Evolutionary conservation across 2,888 invertebrate species (phyloP).

Genomic region (Empis stercorea): DNA sequence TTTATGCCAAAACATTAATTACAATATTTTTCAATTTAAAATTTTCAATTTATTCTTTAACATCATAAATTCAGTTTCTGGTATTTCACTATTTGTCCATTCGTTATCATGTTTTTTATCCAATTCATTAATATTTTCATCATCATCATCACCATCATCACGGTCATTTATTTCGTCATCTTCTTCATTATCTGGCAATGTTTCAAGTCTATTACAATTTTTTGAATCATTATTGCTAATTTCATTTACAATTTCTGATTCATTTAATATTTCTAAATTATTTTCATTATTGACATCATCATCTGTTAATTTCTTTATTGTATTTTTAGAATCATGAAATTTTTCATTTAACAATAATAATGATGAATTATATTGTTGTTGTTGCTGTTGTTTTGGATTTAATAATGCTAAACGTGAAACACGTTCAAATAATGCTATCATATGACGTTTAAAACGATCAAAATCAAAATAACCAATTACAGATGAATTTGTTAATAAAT

Average conservation of each 20-base stretch:
- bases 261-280: background rate
- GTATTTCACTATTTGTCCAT: background rate
- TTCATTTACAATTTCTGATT: background rate
- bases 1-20: too few species aligned
- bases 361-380: too few species aligned
- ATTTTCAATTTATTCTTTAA: background rate
- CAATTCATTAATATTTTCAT: background rate
- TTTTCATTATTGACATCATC: background rate
- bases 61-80: background rate
- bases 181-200: background rate
- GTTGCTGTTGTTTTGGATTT: background rate
- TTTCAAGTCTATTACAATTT: background rate
- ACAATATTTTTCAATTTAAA: too few species aligned
- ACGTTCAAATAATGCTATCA: slow-evolving; percentile 29
- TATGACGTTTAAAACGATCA: slow-evolving; percentile 27
- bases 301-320: background rate
- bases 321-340: background rate
- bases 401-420: slow-evolving; percentile 24
- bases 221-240: background rate
- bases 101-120: background rate
- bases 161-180: background rate
- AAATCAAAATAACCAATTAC: slow-evolving; percentile 22
- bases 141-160: background rate
- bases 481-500: slow-evolving; percentile 11
- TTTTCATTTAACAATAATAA: background rate